These are phyloP conservation scores for Epistrophella euchroma DNA, from an alignment of 2,888 invertebrate genomes.

Conservation along the genomic window DNA sequence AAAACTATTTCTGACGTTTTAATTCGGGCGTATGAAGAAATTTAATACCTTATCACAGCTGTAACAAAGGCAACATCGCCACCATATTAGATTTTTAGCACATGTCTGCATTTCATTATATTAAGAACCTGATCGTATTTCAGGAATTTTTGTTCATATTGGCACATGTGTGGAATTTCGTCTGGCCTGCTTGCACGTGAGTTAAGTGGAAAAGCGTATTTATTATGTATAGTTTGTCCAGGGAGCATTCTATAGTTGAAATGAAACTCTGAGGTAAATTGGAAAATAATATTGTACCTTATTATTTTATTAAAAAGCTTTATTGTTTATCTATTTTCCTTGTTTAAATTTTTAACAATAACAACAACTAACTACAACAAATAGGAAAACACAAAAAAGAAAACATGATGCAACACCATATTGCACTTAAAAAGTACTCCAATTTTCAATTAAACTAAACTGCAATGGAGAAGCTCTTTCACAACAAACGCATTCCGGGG, in stretches of 20 bases:
- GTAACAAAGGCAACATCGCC: background rate
- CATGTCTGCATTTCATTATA: constrained; percentile 5
- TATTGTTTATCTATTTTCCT: constrained; percentile 6
- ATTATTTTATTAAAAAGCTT: constrained; percentile 11
- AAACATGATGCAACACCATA: constrained; percentile 60
- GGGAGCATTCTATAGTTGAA: background rate
- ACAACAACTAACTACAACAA: background rate
- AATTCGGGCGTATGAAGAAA: background rate
- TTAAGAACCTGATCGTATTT: constrained; percentile 9
- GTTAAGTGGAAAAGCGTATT: constrained; percentile 28
- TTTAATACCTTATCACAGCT: constrained; percentile 6
- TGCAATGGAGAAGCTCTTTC: constrained; percentile 50
- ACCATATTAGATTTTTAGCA: background rate
- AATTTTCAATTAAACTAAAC: constrained; percentile 29
- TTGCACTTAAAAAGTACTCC: constrained; percentile 62
- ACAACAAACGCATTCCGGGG: constrained; percentile 58
- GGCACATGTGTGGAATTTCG: constrained; percentile 10
- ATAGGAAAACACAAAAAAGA: constrained; percentile 9
- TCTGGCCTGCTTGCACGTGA: constrained; percentile 27
- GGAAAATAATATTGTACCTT: constrained; percentile 12
- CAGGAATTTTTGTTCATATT: background rate
- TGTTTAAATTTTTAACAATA: constrained; percentile 32
- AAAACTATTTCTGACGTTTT: background rate
- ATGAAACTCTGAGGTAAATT: background rate
- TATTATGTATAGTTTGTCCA: constrained; percentile 21